Evolutionary conservation across 2,797 vertebrate genomes (phyloP), one percentile per base, ranked within the genome.

Genomic region (Spinus olivaceus): DNA sequence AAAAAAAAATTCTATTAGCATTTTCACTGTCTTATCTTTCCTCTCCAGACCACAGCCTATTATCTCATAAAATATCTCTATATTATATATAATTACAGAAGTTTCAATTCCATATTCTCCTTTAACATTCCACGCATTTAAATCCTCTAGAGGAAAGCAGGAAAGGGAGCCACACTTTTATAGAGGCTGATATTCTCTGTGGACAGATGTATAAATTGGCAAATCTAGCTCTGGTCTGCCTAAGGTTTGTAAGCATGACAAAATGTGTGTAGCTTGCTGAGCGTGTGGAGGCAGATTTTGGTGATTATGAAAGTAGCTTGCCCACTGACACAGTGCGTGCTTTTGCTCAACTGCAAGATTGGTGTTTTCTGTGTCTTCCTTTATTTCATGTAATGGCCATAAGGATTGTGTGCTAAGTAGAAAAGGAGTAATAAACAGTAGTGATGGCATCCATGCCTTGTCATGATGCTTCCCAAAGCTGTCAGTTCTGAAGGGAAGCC

Each of bases 31-130:
- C 39, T 87, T 82, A 30, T 39, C 44, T 49, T 81, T 74, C 13
- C 6, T 72, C 4, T 63, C 35, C 25, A 59, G 35, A 33, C 10
- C 32, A 37, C 0, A 2, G 28, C 41, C 49, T 79, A 25, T 44
- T 81, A 65, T 61, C 18, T 86, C 86, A 41, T 80, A 70, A 94
- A 91, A n/a, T 82, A 57, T 37, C 30, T 73, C 20, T 85, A 6
- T 57, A 28, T 46, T 88, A 33, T 69, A 50, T 85, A 37, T 41
- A 54, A 70, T 57, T 70, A 57, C 25, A n/a, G 28, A 81, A 13
- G 4, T 56, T 86, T 61, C 23, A 86, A 81, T 79, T 76, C 50
- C 4, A 3, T n/a, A 3, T 54, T 88, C 18, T 83, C 28, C 22
- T 83, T 8, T 77, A 78, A 71, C 5, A 12, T 65, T 78, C 39